phyloP scores from a whole-genome alignment of 2,797 vertebrate species.

The Crenichthys baileyi region DNA sequence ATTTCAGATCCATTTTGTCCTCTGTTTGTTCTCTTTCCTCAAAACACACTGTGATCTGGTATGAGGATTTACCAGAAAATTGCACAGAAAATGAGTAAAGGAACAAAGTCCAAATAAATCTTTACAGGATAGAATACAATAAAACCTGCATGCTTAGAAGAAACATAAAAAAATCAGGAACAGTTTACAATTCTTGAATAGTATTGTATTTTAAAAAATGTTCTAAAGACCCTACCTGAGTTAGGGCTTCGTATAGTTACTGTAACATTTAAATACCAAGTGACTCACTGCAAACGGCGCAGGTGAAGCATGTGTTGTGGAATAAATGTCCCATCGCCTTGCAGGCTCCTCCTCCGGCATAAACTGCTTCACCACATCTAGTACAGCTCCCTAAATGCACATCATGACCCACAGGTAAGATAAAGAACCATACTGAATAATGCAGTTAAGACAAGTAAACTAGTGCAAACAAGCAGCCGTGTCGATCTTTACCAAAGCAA shows the following conservation, averaged over 20 bases:
- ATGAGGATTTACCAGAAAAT: too few species aligned
- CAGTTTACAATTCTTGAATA: background rate
- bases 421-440: background rate
- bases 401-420: background rate
- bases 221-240: background rate
- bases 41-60: too few species aligned
- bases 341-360: slow-evolving; percentile 71
- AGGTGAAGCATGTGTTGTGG: slow-evolving; percentile 87
- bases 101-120: background rate
- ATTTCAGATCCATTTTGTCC: too few species aligned
- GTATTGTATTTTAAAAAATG: background rate
- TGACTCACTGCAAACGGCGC: slow-evolving; percentile 81
- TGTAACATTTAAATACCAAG: background rate
- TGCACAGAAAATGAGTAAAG: too few species aligned
- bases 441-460: background rate
- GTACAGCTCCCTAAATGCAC: slow-evolving; percentile 60
- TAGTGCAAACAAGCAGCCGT: background rate
- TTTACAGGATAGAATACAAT: background rate
- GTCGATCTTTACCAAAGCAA: slow-evolving; percentile 58
- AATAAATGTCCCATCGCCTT: slow-evolving; percentile 89
- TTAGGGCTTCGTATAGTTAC: background rate
- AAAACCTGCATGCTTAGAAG: background rate
- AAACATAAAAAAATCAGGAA: background rate
- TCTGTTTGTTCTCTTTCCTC: too few species aligned
- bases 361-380: slow-evolving; percentile 53